Evolutionary conservation across 2,888 invertebrate genomes (phyloP).

Genomic region (Cryptosula pallasiana): DNA sequence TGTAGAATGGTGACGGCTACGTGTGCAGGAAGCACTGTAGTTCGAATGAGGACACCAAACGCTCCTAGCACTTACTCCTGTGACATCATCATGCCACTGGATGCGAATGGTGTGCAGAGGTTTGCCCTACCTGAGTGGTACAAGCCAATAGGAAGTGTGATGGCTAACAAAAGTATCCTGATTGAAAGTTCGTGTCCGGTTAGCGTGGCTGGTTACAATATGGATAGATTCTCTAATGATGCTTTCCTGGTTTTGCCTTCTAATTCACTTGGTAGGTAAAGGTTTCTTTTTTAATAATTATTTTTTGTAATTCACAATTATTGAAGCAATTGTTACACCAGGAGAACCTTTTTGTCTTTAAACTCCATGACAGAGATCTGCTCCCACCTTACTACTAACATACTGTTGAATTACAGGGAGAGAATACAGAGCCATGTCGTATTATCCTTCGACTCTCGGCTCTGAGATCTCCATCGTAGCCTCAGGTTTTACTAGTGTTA

Average conservation of each 20-base stretch:
- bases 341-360: too few species aligned
- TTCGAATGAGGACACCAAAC: conserved; percentile 6
- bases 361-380: too few species aligned
- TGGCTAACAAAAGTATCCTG: not conserved
- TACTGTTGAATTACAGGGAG: not conserved
- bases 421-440: conserved; percentile 5
- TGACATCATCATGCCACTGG: not conserved
- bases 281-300: too few species aligned
- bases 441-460: not conserved
- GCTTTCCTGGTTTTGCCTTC: not conserved
- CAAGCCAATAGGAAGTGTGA: not conserved
- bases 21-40: not conserved
- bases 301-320: too few species aligned
- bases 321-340: too few species aligned
- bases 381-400: too few species aligned
- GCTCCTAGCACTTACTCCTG: not conserved
- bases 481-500: not conserved
- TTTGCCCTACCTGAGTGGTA: not conserved
- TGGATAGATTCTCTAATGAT: conserved; percentile 8
- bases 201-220: not conserved
- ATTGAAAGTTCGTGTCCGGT: not conserved
- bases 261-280: not conserved
- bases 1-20: conserved; percentile 1
- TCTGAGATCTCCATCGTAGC: not conserved
- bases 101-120: not conserved